Conservation (phyloP, 2,797 vertebrate species). For the Tympanoctomys barrerae region DNA sequence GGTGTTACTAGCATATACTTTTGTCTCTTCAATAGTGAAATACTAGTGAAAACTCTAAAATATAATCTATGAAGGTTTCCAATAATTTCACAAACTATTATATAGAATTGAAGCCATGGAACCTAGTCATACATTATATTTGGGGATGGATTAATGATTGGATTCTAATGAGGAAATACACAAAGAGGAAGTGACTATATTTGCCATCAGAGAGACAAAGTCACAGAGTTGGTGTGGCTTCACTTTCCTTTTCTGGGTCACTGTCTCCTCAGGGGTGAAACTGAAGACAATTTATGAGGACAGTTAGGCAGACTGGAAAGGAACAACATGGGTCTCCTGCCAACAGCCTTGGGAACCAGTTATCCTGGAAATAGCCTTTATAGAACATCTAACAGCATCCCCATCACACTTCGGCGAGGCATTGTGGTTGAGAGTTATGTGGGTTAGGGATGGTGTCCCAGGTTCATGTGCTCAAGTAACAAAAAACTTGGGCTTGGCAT, state of each 20-base stretch:
- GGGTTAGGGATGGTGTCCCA: neutral
- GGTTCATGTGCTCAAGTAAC: neutral
- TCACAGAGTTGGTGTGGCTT: neutral
- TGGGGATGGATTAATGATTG: neutral
- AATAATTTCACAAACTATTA: neutral
- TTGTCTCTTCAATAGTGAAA: neutral
- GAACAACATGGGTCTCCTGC: neutral
- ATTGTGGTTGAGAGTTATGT: neutral
- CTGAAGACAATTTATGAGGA: neutral
- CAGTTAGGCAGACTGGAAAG: neutral
- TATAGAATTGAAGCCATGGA: neutral
- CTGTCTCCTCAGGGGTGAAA: neutral
- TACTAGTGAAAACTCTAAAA: constrained; percentile 10
- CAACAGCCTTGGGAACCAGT: neutral
- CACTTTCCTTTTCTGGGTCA: neutral
- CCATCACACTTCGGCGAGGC: neutral
- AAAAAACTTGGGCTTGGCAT: neutral
- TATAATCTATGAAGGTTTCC: neutral
- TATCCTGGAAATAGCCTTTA: neutral
- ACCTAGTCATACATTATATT: neutral
- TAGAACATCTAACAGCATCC: neutral
- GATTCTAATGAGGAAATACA: neutral
- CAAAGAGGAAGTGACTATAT: neutral
- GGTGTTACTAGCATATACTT: neutral
- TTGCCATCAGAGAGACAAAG: neutral